Conservation (phyloP, 2,113 vertebrate species). For the Microcebus jonahi region DNA sequence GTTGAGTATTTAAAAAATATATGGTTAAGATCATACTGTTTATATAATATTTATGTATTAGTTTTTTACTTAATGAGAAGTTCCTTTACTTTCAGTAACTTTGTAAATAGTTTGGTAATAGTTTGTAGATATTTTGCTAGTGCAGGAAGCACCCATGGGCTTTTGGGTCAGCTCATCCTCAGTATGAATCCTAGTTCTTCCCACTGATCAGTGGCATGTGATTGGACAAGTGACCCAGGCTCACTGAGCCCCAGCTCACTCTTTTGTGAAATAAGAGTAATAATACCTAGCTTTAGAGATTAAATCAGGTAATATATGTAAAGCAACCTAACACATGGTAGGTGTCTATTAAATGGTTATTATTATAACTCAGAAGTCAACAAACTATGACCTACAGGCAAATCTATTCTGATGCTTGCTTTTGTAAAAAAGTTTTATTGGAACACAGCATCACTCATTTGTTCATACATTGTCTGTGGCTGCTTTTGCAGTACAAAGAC, state of each 20-base stretch:
- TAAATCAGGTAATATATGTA: neutral
- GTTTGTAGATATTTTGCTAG: neutral
- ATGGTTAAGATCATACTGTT: neutral
- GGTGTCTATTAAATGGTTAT: too few species aligned
- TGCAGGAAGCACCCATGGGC: neutral
- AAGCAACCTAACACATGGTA: neutral
- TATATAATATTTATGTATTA: neutral
- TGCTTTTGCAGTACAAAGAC: neutral
- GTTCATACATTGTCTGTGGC: neutral
- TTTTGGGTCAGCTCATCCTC: neutral
- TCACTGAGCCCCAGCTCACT: neutral
- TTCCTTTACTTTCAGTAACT: neutral
- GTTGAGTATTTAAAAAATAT: neutral
- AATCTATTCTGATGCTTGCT: neutral
- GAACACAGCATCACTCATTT: too few species aligned
- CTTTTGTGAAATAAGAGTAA: neutral
- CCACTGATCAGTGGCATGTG: neutral
- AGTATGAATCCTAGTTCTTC: neutral
- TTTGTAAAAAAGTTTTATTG: neutral
- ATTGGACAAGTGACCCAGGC: neutral
- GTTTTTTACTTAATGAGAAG: neutral
- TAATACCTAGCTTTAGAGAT: neutral
- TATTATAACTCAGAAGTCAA: neutral
- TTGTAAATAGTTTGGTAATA: neutral
- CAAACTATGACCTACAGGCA: neutral